A percentile compares a stretch with the other conserved stretches of the same genome.
These are phyloP conservation scores for Rhadinocentrus ornatus DNA, from an alignment of 2,797 vertebrate species.

Conservation along the genomic window DNA sequence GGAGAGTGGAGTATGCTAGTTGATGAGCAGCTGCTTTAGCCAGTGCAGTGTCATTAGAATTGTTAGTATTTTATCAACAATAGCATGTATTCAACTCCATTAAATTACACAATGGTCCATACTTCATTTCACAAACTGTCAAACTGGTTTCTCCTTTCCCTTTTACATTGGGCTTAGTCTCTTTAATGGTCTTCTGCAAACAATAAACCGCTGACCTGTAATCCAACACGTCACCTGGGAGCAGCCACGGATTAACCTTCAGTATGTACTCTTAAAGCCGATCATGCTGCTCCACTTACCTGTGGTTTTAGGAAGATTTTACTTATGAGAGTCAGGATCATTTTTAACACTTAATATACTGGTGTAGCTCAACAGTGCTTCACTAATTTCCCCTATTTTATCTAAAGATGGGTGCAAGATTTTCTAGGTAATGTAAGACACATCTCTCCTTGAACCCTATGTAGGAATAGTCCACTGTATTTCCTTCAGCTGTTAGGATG, in stretches of 20 bases:
- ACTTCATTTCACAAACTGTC: background rate
- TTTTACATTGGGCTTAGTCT: background rate
- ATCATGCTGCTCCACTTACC: background rate
- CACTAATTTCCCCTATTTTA: too few species aligned
- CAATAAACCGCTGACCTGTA: background rate
- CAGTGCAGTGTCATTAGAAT: background rate
- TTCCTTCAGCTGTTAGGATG: background rate
- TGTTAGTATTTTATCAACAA: background rate
- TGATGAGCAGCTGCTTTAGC: background rate
- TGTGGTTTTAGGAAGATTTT: background rate
- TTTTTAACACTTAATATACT: too few species aligned
- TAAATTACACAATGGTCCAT: background rate
- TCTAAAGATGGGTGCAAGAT: background rate
- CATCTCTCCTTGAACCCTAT: background rate
- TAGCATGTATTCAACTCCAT: conserved; percentile 4
- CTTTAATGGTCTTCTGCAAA: background rate
- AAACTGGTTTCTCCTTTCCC: background rate
- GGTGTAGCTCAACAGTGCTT: too few species aligned
- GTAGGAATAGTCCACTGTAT: background rate
- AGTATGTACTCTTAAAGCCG: background rate
- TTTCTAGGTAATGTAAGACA: too few species aligned
- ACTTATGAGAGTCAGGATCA: background rate
- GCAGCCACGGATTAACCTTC: background rate
- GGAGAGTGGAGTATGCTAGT: too few species aligned
- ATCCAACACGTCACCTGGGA: background rate